Base-by-base conservation (phyloP, 1,140 invertebrate genomes). In the Calephelis nemesis region DNA sequence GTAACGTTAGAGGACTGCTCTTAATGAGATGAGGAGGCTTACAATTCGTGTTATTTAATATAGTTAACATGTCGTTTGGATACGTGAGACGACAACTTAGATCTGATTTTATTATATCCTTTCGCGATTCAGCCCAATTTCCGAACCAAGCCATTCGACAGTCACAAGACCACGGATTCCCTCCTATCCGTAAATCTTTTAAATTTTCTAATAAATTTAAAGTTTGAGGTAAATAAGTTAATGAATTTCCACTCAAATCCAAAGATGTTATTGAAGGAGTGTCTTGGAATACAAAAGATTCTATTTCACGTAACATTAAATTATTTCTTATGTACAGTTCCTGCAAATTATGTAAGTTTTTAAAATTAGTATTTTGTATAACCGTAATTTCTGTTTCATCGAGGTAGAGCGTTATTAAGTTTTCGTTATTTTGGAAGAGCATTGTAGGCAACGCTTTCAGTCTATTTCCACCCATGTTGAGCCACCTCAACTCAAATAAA, bases 71-170 rank as follows among this genome's bases (percentile, higher is more conserved):
- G 70, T 96, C 95, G 50, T 94, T 93, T 0, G 94, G 93, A 76
- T 94, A 94, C 1, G 93, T 93, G 67, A 94, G 90, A 30, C 93
- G 93, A 74, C 95, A 96, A 47, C 92, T 94, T 13, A 96, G 78
- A 10, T 94, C 93, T 7, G 93, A 93, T 69, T 93, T 90, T 4
- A 93, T 88, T 47, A 94, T 89, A 40, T 93, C 82, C 62, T 83
- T 84, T 30, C 85, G 78, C 50, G 77, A 78, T 42, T 94, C 92
- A 10, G 94, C 90, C 95, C 96, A 97, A 11, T 92, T 82, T 1
- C 94, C 92, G 66, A 98, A 95, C 97, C 97, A 98, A 62, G 95
- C 95, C 93, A 97, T 95, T n/a, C 95, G 93, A 83, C 98, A 98
- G 83, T 98, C 96, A 92, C 98, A 99, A 6, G 94, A 93, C 94